Evolutionary conservation across 37 sponge, comb jelly and placozoan species (phyloP), one percentile per base, ranked within the genome.

Genomic region (Halisarca cf. caerulea): DNA sequence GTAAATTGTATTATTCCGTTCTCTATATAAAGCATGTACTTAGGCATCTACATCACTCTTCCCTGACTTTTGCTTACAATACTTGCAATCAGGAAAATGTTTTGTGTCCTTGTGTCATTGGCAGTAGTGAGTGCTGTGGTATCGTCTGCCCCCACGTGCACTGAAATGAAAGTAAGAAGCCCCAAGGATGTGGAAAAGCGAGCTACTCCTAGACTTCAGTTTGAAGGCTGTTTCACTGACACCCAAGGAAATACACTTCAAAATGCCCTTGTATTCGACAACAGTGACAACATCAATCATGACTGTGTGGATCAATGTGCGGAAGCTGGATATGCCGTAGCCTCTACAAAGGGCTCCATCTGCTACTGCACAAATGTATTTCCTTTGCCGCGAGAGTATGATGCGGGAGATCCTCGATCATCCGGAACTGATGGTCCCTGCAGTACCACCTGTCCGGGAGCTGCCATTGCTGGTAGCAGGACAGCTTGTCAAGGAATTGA

Each of bases 211-310:
- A n/a, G 6, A 28, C n/a, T 62, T 4, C 25, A 62, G 15, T 62
- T 62, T 62, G 64, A 62, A 62, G 64, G 64, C 7, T 62, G 64
- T 23, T 62, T 30, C 64, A 62, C 18, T 15, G 64, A 62, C 15
- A 7, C 64, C 5, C 18, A 6, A 20, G 18, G n/a, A 20, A 62
- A 7, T 6, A 62, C 15, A 30, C n/a, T 62, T 30, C 6, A 62
- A 8, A 62, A 8, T 6, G 64, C 30, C 6, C 6, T 62, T 6
- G 15, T 20, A 23, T 62, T 30, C 15, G 9, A 47, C 6, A 30
- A 30, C 64, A 30, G 30, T 15, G n/a, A 62, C n/a, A 62, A 62
- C 30, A 15, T 62, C 15, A 62, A 62, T 23, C 25, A 28, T 15
- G 64, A 62, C 30, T 62, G 64, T 62, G 64, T 28, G 30, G 64